Evolutionary conservation across 2,888 invertebrate genomes (phyloP), one percentile per base, ranked within the genome.

Genomic region (Lasioglossum malachurum): DNA sequence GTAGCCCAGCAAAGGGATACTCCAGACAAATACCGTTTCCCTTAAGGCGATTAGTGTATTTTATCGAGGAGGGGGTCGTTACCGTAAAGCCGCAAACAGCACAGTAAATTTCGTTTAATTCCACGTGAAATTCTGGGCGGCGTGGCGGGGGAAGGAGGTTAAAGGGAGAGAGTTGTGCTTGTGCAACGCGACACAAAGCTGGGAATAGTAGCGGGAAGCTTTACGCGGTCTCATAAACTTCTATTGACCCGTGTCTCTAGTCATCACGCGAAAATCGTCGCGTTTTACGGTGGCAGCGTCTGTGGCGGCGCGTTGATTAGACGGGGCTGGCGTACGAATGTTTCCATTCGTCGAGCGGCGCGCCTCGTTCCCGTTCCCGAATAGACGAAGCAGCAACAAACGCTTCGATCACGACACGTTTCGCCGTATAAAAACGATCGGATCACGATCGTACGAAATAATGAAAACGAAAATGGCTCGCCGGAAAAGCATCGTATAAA

Each of bases 161-260:
- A n/a, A n/a, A 5, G 35, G n/a, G 46, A 4, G 64, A 19, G 16
- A 16, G 31, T 77, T 60, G 23, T 1, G 23, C 31, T 35, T 0
- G 35, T 0, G 35, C 35, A 69, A 35, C 69, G 8, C 23, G 35
- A 69, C 69, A 23, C 69, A 23, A 35, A 69, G 38, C 69, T 35
- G 35, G 69, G 35, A 69, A 69, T 14, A 23, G 35, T 4, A 12
- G n/a, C n/a, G 35, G 31, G 27, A 35, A 31, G 38, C 46, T 77
- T 77, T 77, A 77, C 35, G 46, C 69, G 67, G n/a, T 77, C 46
- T 35, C 69, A 69, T 77, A 77, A 77, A 77, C 67, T 69, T 64
- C 49, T 69, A 69, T 38, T 69, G 38, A 64, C 69, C 46, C 46
- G 46, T 69, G 77, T 49, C 31, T 46, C 67, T 35, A 41, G 46